A percentile compares a stretch with the other conserved stretches of the same genome.
These are phyloP conservation scores for Casuarius casuarius DNA, from an alignment of 2,113 vertebrate genomes.

Conservation along the genomic window DNA sequence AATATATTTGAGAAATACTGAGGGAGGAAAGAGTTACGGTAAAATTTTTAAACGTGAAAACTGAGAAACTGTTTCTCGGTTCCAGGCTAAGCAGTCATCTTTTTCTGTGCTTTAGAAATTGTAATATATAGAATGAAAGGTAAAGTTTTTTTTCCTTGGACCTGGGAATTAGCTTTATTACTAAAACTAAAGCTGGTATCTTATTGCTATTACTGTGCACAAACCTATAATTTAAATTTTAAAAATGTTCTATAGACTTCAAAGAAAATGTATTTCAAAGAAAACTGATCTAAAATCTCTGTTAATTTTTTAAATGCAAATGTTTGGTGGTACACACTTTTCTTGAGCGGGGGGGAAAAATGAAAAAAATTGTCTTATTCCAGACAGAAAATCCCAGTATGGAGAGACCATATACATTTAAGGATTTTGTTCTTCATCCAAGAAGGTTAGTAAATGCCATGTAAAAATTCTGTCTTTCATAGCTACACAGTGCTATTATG, in stretches of 20 bases:
- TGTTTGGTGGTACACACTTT: not conserved
- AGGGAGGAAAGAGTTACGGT: not conserved
- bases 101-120: not conserved
- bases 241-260: not conserved
- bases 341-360: not conserved
- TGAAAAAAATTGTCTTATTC: slow-evolving; percentile 68
- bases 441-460: slow-evolving; percentile 86
- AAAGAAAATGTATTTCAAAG: not conserved
- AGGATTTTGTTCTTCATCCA: slow-evolving; percentile 97
- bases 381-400: slow-evolving; percentile 95
- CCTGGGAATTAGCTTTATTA: not conserved
- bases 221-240: not conserved
- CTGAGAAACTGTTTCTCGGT: not conserved
- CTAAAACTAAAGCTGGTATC: not conserved
- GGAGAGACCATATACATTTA: slow-evolving; percentile 96
- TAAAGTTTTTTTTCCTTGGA: not conserved
- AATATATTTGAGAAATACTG: not conserved
- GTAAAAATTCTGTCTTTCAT: not conserved
- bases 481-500: not conserved
- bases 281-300: not conserved
- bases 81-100: not conserved
- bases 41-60: not conserved
- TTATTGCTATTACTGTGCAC: not conserved
- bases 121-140: not conserved
- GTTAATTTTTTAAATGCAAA: slow-evolving; percentile 7